Base-by-base conservation (phyloP, 2,797 vertebrate genomes). In the Alauda arvensis region DNA sequence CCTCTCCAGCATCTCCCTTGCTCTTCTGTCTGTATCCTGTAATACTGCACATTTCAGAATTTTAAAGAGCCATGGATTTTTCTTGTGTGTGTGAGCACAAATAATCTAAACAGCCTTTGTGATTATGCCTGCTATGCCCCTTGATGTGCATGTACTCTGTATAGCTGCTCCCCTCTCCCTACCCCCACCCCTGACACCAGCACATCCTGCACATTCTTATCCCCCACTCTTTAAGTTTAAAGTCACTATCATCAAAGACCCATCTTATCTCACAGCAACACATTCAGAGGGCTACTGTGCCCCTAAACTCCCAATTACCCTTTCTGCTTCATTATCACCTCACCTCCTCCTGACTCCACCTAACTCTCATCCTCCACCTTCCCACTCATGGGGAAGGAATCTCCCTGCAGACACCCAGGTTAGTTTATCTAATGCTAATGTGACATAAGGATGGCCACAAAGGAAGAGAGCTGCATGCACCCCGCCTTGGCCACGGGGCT, bases 391-490 rank as follows among this genome's bases (percentile, higher is more conserved):
- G 77, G 66, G 61, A 72, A 91, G 68, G 83, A 77, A 82, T 61
- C 75, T 89, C 63, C 61, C 65, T 28, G 14, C 39, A 78, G 70
- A 78, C 26, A 81, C 5, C 12, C 1, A 0, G 26, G 12, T 51
- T 42, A 66, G 37, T 80, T 85, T 83, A 90, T 85, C 89, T 83
- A 55, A 80, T n/a, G 80, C 63, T 89, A 68, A 83, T 34, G 40
- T 16, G 49, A 59, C 52, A 18, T 3, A 51, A 42, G 66, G 65
- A 57, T 6, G 33, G 79, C 66, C 72, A 55, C 3, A 42, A 39
- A 1, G 37, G 59, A n/a, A 89, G 40, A 83, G n/a, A 61, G 60
- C 24, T 75, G 87, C 40, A 68, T 23, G 28, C 23, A 53, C 53
- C 61, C 9, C 55, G 37, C 46, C 77, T 69, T 46, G 62, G 52